Base-by-base conservation (phyloP, 1,140 invertebrate species). In the Bombus picipes region DNA sequence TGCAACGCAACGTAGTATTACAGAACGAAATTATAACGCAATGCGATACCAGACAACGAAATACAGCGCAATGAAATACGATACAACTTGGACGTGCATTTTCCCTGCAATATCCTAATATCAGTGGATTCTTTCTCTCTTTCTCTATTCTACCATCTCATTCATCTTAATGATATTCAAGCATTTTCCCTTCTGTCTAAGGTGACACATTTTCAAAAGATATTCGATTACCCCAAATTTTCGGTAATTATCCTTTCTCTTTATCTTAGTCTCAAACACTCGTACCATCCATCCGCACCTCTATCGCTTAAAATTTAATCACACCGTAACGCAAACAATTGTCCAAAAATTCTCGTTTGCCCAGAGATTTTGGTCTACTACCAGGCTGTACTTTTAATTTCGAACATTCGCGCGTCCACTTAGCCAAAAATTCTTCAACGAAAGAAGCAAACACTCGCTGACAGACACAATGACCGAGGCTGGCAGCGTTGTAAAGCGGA, bases 391-490 rank as follows among this genome's bases (percentile, higher is more conserved):
- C 10, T 28, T 28, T 22, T 37, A 41, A 71, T 71, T 71, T 71
- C 39, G 4, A 71, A 28, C 12, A 41, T 2, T 41, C 25, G 37
- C 71, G 73, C 22, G 32, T 25, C 9, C 68, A 39, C 34, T 70
- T 39, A 22, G 32, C 18, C 9, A 34, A 39, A 70, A 28, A 70
- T 39, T 28, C 34, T 28, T 1, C 22, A 37, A 53, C n/a, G 18
- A 37, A 62, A 62, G 34, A 77, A 62, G 25, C 41, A 76, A 76
- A 77, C 34, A 62, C 74, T 76, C 22, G 2, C 28, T 25, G 75
- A 9, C 47, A 76, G 74, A 76, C 53, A 76, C 22, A 59, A 77
- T 77, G 53, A 12, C 34, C 68, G 68, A 4, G 37, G 57, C 74
- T 32, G 74, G n/a, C 22, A 39, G 37, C 34, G 34, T 1, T 32